Conservation (phyloP, 2,797 vertebrate genomes). For the Heliangelus exortis region DNA sequence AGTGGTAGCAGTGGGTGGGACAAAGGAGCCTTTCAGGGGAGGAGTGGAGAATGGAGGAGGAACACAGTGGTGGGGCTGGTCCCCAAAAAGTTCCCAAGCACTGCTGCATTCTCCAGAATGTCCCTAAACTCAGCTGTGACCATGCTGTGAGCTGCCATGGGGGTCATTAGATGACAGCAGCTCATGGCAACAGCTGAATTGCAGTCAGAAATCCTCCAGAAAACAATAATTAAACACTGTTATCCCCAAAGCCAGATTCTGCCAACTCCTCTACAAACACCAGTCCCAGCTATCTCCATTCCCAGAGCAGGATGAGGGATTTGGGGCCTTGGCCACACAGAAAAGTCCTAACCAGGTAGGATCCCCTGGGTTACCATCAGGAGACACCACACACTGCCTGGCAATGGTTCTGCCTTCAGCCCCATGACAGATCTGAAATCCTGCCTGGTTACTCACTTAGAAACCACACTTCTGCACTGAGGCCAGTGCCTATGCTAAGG, state of each 20-base stretch:
- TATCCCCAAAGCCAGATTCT: background rate
- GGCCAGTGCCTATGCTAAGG: background rate
- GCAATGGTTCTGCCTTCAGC: background rate
- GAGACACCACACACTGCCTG: fast-evolving
- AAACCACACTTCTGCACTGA: background rate
- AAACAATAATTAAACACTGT: background rate
- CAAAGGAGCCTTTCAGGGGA: fast-evolving
- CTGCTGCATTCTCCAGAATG: background rate
- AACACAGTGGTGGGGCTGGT: background rate
- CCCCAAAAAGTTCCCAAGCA: background rate
- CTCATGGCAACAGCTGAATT: background rate
- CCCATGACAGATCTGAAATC: background rate
- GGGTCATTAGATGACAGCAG: background rate
- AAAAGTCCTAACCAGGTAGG: background rate
- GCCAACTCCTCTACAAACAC: background rate
- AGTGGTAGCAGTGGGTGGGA: background rate
- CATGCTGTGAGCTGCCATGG: fast-evolving
- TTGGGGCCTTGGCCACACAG: background rate
- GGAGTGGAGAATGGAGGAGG: background rate
- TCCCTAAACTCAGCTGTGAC: background rate
- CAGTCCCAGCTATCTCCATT: fast-evolving
- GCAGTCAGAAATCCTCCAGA: background rate
- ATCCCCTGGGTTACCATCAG: background rate
- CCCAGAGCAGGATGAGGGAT: background rate
- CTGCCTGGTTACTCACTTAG: background rate